A percentile compares a stretch with the other conserved stretches of the same genome.
These are phyloP conservation scores for Trichopoda pennipes DNA, from an alignment of 2,888 invertebrate species.

Conservation along the genomic window DNA sequence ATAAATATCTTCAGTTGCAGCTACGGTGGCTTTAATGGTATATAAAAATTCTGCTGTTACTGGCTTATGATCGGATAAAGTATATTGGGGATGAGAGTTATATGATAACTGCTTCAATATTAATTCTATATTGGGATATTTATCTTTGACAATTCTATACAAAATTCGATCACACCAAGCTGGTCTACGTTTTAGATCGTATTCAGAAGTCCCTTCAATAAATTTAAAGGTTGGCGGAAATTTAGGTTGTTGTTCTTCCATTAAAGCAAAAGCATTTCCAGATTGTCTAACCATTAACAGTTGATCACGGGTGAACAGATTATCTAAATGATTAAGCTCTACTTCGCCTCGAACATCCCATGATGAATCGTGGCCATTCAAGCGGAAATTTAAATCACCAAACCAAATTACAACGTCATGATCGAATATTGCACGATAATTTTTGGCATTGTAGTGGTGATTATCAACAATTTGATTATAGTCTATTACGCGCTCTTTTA, in stretches of 20 bases:
- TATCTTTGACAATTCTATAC: slow-evolving; percentile 90
- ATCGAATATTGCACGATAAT: slow-evolving; percentile 91
- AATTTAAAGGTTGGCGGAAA: slow-evolving; percentile 96
- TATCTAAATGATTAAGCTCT: slow-evolving; percentile 84
- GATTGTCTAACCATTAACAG: slow-evolving; percentile 86
- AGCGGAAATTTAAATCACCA: slow-evolving; percentile 94
- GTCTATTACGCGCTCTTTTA: slow-evolving; percentile 91
- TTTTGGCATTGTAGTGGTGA: slow-evolving; percentile 88
- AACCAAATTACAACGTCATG: slow-evolving; percentile 98
- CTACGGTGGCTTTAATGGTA: slow-evolving; percentile 72
- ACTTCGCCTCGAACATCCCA: slow-evolving; percentile 86
- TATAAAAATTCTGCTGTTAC: slow-evolving; percentile 88
- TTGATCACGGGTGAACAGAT: slow-evolving; percentile 89
- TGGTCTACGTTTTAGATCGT: slow-evolving; percentile 93
- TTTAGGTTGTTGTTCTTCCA: slow-evolving; percentile 86
- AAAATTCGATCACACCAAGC: slow-evolving; percentile 97
- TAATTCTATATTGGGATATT: slow-evolving; percentile 90
- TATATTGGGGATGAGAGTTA: slow-evolving; percentile 88
- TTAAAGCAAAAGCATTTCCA: slow-evolving; percentile 91
- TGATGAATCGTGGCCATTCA: slow-evolving; percentile 85
- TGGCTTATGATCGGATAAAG: slow-evolving; percentile 95
- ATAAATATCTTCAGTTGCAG: slow-evolving; percentile 74
- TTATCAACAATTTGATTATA: slow-evolving; percentile 92
- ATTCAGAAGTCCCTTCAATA: slow-evolving; percentile 87
- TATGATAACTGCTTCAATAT: slow-evolving; percentile 88